Evolutionary conservation across 1,140 invertebrate species (phyloP).

Genomic region (Euwallacea similis): DNA sequence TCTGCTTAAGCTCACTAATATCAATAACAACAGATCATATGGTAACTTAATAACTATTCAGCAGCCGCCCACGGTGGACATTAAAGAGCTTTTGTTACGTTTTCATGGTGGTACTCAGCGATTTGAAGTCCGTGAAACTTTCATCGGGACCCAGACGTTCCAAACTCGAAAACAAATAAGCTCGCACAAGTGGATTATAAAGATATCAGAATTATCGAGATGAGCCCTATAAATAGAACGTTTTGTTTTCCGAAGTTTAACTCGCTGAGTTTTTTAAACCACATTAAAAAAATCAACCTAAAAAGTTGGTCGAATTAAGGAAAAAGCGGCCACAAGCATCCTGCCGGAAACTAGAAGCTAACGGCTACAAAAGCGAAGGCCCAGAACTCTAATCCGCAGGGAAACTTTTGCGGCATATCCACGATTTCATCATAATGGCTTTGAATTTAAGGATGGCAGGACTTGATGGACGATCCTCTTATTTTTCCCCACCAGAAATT

Average conservation of each 20-base stretch:
- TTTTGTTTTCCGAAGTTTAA: too few species aligned
- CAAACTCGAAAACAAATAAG: conserved; percentile 8
- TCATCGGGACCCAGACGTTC: background rate
- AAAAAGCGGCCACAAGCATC: background rate
- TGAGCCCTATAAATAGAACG: too few species aligned
- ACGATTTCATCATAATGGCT: background rate
- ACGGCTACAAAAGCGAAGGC: background rate
- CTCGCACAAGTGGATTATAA: conserved; percentile 16
- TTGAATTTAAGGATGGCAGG: too few species aligned
- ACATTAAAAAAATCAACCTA: too few species aligned
- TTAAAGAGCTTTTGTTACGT: background rate
- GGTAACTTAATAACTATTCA: conserved; percentile 11
- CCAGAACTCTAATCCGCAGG: background rate
- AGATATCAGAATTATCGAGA: conserved; percentile 2
- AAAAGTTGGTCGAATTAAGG: background rate
- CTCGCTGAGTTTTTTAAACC: too few species aligned
- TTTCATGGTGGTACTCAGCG: background rate
- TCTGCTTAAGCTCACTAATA: conserved; percentile 18
- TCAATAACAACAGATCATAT: conserved; percentile 11
- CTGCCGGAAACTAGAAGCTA: background rate
- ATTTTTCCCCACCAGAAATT: too few species aligned
- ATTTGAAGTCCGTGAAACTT: background rate
- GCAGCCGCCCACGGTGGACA: conserved; percentile 1
- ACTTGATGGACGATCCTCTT: too few species aligned
- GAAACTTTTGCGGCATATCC: background rate